A percentile compares a stretch with the other conserved stretches of the same genome.
These are phyloP conservation scores for Macrotus californicus DNA, from an alignment of 2,113 vertebrate genomes.

Conservation along the genomic window DNA sequence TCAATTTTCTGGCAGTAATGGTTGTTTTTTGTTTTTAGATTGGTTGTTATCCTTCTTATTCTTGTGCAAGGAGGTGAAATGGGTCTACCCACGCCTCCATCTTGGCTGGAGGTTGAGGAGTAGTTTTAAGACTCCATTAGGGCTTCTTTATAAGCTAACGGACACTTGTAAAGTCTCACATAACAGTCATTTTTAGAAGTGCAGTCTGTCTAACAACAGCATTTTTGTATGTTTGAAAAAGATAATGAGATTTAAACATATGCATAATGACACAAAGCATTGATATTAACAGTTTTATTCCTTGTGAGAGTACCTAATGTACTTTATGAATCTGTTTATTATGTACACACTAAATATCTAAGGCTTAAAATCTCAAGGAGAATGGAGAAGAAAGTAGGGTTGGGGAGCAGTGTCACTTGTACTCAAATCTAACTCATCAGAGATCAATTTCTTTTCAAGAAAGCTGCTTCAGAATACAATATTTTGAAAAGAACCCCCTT, in stretches of 20 bases:
- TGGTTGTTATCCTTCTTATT: no score
- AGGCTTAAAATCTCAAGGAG: background rate
- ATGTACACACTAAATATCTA: background rate
- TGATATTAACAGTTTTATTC: background rate
- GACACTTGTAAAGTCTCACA: background rate
- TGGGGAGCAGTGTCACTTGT: background rate
- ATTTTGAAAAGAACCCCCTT: background rate
- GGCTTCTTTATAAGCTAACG: background rate
- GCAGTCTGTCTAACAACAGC: background rate
- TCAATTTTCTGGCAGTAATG: no score
- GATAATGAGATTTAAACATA: constrained; percentile 32
- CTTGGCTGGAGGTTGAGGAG: background rate
- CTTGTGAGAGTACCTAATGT: background rate
- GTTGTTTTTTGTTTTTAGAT: no score
- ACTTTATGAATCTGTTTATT: background rate
- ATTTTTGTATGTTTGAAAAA: constrained; percentile 21
- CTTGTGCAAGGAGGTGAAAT: no score
- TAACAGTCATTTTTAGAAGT: background rate
- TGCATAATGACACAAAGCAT: background rate
- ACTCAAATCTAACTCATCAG: background rate
- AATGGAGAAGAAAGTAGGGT: background rate
- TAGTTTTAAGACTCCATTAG: background rate
- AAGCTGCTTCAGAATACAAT: background rate
- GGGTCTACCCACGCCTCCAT: no score
- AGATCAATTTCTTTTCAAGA: constrained; percentile 2